Percentiles rank a stretch among this genome's conserved stretches.
phyloP scores from a whole-genome alignment of 2,888 invertebrate species.

The Acanthosepion esculentum region DNA sequence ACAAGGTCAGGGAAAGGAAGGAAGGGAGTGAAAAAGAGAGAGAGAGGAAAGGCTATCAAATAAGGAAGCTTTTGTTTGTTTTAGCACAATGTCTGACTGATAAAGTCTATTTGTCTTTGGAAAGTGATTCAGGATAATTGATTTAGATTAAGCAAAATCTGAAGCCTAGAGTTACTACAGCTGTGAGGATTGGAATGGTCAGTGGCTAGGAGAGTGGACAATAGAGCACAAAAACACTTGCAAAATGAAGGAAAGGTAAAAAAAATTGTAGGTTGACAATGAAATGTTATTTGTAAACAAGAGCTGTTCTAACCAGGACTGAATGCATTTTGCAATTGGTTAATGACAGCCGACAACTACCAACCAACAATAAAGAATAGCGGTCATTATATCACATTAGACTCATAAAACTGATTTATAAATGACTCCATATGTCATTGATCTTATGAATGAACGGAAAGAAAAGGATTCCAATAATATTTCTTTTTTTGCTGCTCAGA shows the following conservation, averaged over 20 bases:
- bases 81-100: background rate
- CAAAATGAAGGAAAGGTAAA: background rate
- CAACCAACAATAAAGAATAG: background rate
- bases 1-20: background rate
- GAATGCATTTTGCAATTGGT: constrained; percentile 8
- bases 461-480: constrained; percentile 6
- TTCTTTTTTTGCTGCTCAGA: background rate
- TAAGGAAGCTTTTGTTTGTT: constrained; percentile 8
- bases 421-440: constrained; percentile 33
- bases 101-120: constrained; percentile 23
- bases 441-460: background rate
- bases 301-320: background rate
- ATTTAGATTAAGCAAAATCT: background rate
- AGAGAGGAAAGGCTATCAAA: background rate
- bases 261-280: background rate
- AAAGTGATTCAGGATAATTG: constrained; percentile 33
- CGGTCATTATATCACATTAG: background rate
- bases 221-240: background rate
- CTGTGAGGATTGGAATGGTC: background rate
- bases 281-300: background rate
- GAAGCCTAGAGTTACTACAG: background rate
- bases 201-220: background rate
- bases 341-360: background rate
- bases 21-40: background rate
- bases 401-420: constrained; percentile 33